Base-by-base conservation (phyloP, 2,888 invertebrate genomes). In the Drosophila subsilvestris region DNA sequence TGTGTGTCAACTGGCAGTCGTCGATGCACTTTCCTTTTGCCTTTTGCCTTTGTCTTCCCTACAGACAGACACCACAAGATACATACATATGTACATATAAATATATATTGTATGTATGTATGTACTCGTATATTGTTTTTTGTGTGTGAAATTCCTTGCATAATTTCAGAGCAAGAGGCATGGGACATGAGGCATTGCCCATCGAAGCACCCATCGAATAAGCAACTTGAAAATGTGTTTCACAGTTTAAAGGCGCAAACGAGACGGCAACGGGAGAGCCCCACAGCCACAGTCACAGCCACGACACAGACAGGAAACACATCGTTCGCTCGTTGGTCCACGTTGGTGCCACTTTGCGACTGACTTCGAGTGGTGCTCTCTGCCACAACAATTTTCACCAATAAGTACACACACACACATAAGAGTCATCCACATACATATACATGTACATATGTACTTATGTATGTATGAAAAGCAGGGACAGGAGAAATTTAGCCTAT, bases 1-100 rank as follows among this genome's bases (percentile, higher is more conserved):
- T 83, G 89, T 89, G 70, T 83, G 83, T 89, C 88, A 88, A 82
- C 86, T 88, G 88, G 77, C 68, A 83, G 76, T 79, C 76, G 79
- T 74, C 62, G 73, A 82, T 87, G 61, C 82, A 80, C 79, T 85
- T 87, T 77, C 76, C 82, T 66, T 73, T 62, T 68, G 55, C 50
- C 29, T 47, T 67, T 68, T 49, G 32, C 44, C 42, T 44, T 67
- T 54, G 50, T 71, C 55, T 43, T 43, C 32, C 17, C 42, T 2
- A 37, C 37, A 37, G 37, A 37, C 37, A 37, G 37, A 37, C 37
- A 37, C 14, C 37, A 37, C 37, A 37, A 6, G 37, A 37, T n/a
- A 8, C 27, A 27, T 9, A 8, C 9, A 9, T 2, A n/a, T n/a
- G n/a, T n/a, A 8, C 27, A 27, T 9, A 8, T 27, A 9, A 2